phyloP scores from a whole-genome alignment of 1,140 invertebrate genomes.

The Platorchestia sp. region DNA sequence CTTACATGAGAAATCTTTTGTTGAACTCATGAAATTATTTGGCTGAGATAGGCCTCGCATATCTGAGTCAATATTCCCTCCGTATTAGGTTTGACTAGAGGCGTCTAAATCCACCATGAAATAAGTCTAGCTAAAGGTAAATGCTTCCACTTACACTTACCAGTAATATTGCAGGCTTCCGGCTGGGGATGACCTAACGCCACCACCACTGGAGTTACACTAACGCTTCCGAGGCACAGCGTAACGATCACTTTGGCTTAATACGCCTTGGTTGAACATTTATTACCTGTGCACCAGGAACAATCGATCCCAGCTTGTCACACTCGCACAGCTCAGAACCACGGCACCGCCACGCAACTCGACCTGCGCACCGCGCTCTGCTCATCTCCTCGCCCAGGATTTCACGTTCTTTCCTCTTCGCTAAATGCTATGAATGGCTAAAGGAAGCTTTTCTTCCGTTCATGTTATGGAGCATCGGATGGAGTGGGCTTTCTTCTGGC shows the following conservation, averaged over 20 bases:
- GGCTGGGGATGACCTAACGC: slow-evolving; percentile 36
- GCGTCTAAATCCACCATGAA: neutral
- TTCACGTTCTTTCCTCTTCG: neutral
- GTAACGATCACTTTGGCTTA: slow-evolving; percentile 38
- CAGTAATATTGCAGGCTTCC: neutral
- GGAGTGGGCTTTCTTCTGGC: neutral
- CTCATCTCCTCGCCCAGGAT: neutral
- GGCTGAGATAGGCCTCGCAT: neutral
- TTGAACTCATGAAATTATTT: neutral
- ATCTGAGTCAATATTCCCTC: neutral
- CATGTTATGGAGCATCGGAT: neutral
- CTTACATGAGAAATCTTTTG: neutral
- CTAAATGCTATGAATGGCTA: neutral
- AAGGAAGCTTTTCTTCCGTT: neutral
- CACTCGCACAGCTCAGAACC: neutral
- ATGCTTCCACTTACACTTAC: neutral
- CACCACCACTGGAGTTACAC: slow-evolving; percentile 44
- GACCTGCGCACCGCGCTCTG: neutral
- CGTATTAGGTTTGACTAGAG: neutral
- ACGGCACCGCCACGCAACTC: neutral
- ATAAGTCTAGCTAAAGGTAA: neutral
- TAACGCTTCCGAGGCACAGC: slow-evolving; percentile 14
- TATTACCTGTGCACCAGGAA: slow-evolving; percentile 22
- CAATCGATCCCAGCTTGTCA: slow-evolving; percentile 22
- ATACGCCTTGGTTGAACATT: slow-evolving; percentile 43